Conservation (phyloP, 2,797 vertebrate genomes). For the Euthynnus affinis region DNA sequence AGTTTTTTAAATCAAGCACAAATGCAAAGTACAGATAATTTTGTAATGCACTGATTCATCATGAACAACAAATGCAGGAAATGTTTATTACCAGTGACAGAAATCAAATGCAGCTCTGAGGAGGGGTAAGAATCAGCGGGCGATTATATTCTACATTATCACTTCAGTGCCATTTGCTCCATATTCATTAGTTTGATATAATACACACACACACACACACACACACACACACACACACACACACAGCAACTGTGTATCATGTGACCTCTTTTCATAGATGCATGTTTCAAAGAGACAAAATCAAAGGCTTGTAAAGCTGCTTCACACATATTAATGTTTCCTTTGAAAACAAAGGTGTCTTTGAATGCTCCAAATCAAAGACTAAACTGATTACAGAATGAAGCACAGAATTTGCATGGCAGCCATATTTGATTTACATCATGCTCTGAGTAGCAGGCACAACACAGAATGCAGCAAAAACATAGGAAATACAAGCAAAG, state of each 20-base stretch:
- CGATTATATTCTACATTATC: conserved; percentile 72
- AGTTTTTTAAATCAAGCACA: conserved; percentile 3
- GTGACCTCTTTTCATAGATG: conserved; percentile 75
- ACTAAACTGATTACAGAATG: conserved; percentile 66
- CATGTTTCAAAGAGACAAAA: conserved; percentile 78
- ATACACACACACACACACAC: conserved; percentile 42
- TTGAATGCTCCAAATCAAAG: conserved; percentile 81
- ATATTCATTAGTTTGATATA: conserved; percentile 68
- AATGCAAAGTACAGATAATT: conserved; percentile 15
- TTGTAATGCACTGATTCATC: conserved; percentile 43
- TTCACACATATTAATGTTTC: conserved; percentile 78
- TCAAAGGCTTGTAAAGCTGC: conserved; percentile 77
- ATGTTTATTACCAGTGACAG: conserved; percentile 59
- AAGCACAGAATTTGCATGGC: conserved; percentile 59
- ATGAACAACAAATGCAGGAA: conserved; percentile 40
- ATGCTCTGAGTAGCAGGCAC: conserved; percentile 21
- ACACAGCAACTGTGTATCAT: conserved; percentile 69
- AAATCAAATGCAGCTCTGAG: conserved; percentile 58
- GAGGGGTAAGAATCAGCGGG: conserved; percentile 54
- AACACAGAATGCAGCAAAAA: conserved; percentile 7
- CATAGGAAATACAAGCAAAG: not conserved
- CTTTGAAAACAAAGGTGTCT: conserved; percentile 80
- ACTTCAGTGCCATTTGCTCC: conserved; percentile 68
- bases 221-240: conserved; percentile 36
- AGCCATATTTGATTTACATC: conserved; percentile 66